Evolutionary conservation across 2,888 invertebrate species (phyloP).

Genomic region (Scaptodrosophila latifasciaeformis): DNA sequence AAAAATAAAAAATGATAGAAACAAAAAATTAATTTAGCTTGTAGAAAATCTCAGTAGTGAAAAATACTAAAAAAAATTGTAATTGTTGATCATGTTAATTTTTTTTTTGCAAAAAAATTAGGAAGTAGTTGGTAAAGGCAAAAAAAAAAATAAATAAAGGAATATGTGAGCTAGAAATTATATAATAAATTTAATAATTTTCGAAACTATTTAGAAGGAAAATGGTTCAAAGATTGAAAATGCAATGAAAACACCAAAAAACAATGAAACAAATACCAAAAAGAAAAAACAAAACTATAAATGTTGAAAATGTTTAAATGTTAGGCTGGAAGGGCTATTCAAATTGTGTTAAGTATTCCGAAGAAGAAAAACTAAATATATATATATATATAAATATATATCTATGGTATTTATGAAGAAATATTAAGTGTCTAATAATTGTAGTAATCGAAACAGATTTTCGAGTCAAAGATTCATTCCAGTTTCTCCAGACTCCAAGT

Average conservation of each 20-base stretch:
- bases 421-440: constrained; percentile 4
- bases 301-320: background rate
- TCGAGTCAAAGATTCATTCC: constrained; percentile 7
- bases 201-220: background rate
- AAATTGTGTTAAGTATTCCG: constrained; percentile 25
- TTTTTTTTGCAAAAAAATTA: constrained; percentile 21
- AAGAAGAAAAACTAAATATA: background rate
- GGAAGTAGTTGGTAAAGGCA: constrained; percentile 27
- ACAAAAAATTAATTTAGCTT: no score
- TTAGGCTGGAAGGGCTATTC: constrained; percentile 17
- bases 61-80: background rate
- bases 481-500: background rate
- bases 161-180: no score
- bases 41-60: background rate
- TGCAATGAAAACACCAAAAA: constrained; percentile 57
- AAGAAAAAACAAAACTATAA: background rate
- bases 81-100: constrained; percentile 1
- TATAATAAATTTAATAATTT: background rate
- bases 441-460: background rate
- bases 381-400: background rate
- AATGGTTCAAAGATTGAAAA: constrained; percentile 54
- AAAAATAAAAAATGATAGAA: no score
- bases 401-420: background rate
- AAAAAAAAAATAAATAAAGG: constrained; percentile 14
- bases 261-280: background rate